phyloP scores from a whole-genome alignment of 2,888 invertebrate genomes.

The Cheiracanthium punctorium region DNA sequence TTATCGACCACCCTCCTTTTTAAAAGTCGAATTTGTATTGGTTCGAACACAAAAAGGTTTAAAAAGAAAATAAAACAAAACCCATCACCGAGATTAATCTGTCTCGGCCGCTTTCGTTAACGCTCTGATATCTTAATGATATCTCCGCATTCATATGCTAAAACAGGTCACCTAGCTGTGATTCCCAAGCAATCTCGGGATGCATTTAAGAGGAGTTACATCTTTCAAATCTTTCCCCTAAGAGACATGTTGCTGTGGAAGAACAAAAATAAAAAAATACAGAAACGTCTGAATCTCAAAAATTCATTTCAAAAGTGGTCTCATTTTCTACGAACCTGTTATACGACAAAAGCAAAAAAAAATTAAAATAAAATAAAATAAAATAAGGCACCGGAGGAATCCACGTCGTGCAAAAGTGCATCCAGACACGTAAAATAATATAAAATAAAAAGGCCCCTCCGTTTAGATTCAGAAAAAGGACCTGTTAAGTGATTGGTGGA shows the following conservation, averaged over 20 bases:
- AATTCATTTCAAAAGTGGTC: slow-evolving; percentile 10
- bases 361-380: too few species aligned
- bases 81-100: too few species aligned
- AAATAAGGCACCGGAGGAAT: neutral
- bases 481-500: slow-evolving; percentile 64
- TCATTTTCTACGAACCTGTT: neutral
- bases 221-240: neutral
- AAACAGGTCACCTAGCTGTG: neutral
- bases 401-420: neutral
- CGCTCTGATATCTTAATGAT: too few species aligned
- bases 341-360: neutral
- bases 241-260: neutral
- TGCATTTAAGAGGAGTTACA: neutral
- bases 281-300: neutral
- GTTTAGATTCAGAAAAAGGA: slow-evolving; percentile 19
- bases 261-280: too few species aligned
- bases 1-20: too few species aligned
- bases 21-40: too few species aligned
- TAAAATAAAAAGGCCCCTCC: neutral
- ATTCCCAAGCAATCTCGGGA: neutral
- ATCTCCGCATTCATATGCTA: too few species aligned
- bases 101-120: too few species aligned
- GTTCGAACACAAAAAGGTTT: too few species aligned
- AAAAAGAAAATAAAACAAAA: too few species aligned
- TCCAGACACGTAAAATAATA: neutral